phyloP scores from a whole-genome alignment of 2,113 vertebrate genomes.

The Chionomys nivalis region DNA sequence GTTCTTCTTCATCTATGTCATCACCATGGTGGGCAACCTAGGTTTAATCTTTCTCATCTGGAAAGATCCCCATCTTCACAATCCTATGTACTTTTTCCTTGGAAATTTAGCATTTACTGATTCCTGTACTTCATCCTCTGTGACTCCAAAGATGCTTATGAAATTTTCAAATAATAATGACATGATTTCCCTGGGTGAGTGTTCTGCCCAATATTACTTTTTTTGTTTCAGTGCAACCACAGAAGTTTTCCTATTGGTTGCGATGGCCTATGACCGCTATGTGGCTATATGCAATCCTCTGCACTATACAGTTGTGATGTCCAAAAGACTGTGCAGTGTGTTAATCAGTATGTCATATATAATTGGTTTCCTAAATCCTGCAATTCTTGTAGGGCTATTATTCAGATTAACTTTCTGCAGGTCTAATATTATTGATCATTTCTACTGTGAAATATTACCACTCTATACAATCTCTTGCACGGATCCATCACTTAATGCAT shows the following conservation, averaged over 20 bases:
- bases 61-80: slow-evolving; percentile 56
- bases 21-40: slow-evolving; percentile 50
- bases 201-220: slow-evolving; percentile 52
- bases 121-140: slow-evolving; percentile 48
- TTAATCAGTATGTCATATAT: no score
- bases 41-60: slow-evolving; percentile 57
- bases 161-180: neutral
- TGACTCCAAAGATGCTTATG: slow-evolving; percentile 56
- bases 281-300: no score
- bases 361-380: no score
- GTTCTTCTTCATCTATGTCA: slow-evolving; percentile 48
- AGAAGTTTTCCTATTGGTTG: slow-evolving; percentile 68
- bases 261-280: slow-evolving; percentile 76
- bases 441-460: no score
- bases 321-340: no score
- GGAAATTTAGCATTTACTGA: slow-evolving; percentile 56
- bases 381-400: no score
- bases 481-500: no score
- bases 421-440: no score
- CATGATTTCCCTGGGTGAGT: slow-evolving; percentile 18
- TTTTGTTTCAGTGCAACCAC: slow-evolving; percentile 63
- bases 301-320: no score
- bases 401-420: no score
- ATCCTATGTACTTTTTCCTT: slow-evolving; percentile 43
- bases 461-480: no score